A percentile compares a stretch with the other conserved stretches of the same genome.
phyloP scores from a whole-genome alignment of 2,113 vertebrate species.

The Vireo altiloquus region DNA sequence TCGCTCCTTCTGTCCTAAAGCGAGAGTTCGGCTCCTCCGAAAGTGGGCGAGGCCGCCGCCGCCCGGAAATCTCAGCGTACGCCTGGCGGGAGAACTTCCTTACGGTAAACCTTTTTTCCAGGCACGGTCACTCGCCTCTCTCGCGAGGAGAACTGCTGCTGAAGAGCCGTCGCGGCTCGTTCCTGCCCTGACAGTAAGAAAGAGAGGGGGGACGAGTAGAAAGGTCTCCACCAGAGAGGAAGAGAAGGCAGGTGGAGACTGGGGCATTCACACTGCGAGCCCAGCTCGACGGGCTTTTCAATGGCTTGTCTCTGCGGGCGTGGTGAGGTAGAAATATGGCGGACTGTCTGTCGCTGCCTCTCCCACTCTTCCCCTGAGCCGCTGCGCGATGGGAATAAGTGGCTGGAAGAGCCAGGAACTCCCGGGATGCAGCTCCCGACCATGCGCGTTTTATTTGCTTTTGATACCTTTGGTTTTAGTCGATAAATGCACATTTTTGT shows the following conservation, averaged over 20 bases:
- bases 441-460: background rate
- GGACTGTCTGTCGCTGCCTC: background rate
- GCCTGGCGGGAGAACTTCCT: background rate
- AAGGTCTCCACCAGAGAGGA: background rate
- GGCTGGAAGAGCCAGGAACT: background rate
- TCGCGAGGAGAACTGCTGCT: background rate
- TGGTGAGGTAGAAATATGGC: constrained; percentile 74
- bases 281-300: constrained; percentile 1
- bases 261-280: background rate
- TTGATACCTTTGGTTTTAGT: background rate
- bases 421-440: background rate
- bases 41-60: background rate
- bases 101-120: background rate
- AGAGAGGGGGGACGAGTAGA: background rate
- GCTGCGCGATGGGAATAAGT: background rate
- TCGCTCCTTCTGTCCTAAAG: background rate
- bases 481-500: background rate
- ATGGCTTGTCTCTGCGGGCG: constrained; percentile 53
- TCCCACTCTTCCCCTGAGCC: background rate
- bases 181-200: background rate
- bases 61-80: background rate
- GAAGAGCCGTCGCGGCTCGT: background rate
- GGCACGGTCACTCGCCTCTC: background rate
- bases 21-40: constrained; percentile 41
- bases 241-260: background rate